phyloP scores from a whole-genome alignment of 2,797 vertebrate species.

The Poecilia picta region DNA sequence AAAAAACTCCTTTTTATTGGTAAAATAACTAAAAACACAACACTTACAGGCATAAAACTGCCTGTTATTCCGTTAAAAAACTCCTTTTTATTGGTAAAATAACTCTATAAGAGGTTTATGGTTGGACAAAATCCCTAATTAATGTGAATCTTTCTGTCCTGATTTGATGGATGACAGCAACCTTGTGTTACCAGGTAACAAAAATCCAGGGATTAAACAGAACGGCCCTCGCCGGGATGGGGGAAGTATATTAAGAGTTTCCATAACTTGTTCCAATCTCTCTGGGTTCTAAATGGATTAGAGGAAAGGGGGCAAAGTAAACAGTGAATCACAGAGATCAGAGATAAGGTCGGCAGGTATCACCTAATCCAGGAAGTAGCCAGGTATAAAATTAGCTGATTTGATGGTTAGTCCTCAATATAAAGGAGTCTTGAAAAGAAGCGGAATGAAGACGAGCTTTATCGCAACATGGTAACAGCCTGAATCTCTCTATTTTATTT shows the following conservation, averaged over 20 bases:
- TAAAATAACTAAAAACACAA: too few relatives aligned
- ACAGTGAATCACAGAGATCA: conserved; percentile 62
- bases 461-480: conserved; percentile 58
- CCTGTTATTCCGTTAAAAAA: background rate
- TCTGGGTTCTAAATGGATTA: conserved; percentile 70
- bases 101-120: conserved; percentile 1
- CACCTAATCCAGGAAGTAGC: conserved; percentile 63
- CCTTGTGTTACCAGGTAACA: conserved; percentile 66
- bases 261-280: conserved; percentile 52
- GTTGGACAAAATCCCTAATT: conserved; percentile 30
- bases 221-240: conserved; percentile 55
- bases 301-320: conserved; percentile 48
- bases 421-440: conserved; percentile 34
- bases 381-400: conserved; percentile 70
- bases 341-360: conserved; percentile 70
- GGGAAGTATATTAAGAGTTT: conserved; percentile 68
- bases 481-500: background rate
- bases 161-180: conserved; percentile 51
- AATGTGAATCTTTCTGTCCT: conserved; percentile 34
- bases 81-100: background rate
- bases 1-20: background rate
- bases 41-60: background rate
- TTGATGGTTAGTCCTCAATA: conserved; percentile 24
- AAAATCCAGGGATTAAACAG: conserved; percentile 63
- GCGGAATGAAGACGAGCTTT: conserved; percentile 49